These are phyloP conservation scores for Hippocampus barbouri DNA, from an alignment of 2,113 vertebrate species.

Conservation along the genomic window DNA sequence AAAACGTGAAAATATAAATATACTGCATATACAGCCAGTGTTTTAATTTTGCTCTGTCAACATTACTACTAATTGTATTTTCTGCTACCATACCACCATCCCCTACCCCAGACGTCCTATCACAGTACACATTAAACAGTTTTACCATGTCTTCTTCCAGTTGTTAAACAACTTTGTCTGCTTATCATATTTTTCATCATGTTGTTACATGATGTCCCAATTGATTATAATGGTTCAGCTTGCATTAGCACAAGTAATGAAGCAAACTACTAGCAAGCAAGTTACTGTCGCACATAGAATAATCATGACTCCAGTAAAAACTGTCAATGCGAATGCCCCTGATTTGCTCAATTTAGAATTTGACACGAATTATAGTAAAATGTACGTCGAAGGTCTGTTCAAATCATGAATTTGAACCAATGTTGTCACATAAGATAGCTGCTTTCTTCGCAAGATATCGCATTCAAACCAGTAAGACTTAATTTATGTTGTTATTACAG, in stretches of 20 bases:
- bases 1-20: background rate
- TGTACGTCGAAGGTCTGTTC: background rate
- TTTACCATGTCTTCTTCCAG: background rate
- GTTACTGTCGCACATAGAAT: background rate
- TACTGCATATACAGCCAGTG: background rate
- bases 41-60: slow-evolving; percentile 36
- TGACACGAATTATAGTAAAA: background rate
- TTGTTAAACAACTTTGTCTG: background rate
- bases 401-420: background rate
- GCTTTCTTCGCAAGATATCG: too few relatives aligned
- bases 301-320: background rate
- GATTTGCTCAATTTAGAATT: background rate
- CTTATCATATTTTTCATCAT: slow-evolving; percentile 2
- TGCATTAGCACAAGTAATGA: background rate
- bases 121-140: background rate
- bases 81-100: slow-evolving; percentile 15
- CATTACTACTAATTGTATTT: slow-evolving; percentile 40
- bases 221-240: background rate
- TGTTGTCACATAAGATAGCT: too few relatives aligned
- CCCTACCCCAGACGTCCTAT: slow-evolving; percentile 1
- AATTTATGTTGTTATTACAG: too few relatives aligned
- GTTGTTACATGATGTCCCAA: background rate
- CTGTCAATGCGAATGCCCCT: background rate
- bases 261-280: too few relatives aligned
- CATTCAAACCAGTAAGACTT: too few relatives aligned